phyloP scores from a whole-genome alignment of 1,140 invertebrate species.

The Dufourea novaeangliae region DNA sequence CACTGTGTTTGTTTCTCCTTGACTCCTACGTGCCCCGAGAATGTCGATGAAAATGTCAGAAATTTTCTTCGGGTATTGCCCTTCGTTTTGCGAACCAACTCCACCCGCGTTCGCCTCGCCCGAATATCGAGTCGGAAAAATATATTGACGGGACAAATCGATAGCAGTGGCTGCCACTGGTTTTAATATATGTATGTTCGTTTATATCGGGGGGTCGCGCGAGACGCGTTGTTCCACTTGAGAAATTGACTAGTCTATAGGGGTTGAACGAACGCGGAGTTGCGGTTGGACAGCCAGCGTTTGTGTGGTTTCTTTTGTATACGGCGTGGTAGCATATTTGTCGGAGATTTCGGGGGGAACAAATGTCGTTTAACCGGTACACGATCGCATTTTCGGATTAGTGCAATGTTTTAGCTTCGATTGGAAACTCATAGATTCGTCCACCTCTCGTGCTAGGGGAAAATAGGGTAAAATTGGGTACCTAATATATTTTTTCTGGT shows the following conservation, averaged over 20 bases:
- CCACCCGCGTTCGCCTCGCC: background rate
- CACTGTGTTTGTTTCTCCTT: no score
- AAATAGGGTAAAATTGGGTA: no score
- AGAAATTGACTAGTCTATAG: background rate
- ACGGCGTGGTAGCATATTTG: background rate
- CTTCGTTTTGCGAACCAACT: background rate
- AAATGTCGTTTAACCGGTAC: no score
- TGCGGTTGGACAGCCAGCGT: background rate
- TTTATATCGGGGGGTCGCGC: background rate
- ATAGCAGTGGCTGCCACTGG: background rate
- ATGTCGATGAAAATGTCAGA: background rate
- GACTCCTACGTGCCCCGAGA: background rate
- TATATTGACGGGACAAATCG: background rate
- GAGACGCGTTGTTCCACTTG: background rate
- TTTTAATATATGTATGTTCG: constrained; percentile 7
- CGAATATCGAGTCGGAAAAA: background rate
- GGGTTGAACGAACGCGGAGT: background rate
- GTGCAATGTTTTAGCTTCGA: no score
- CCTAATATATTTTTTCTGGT: no score
- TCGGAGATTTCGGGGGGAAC: background rate
- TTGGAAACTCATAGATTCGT: no score
- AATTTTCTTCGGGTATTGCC: background rate
- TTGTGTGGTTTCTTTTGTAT: background rate
- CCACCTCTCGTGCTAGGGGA: no score
- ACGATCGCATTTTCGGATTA: no score